Conservation (phyloP, 2,113 vertebrate species). For the Strigops habroptila region DNA sequence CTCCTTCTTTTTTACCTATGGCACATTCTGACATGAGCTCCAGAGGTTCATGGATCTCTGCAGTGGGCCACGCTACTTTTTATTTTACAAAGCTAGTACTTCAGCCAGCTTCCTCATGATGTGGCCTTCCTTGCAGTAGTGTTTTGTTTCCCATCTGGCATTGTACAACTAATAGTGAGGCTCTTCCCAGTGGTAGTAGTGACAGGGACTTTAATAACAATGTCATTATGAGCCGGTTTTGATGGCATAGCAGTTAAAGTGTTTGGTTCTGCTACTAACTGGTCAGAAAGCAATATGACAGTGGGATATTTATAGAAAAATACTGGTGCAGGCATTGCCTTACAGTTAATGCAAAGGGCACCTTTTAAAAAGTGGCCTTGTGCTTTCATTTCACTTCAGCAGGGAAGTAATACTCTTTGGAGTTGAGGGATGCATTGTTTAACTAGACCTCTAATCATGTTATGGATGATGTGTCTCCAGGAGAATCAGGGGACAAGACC, state of each 20-base stretch:
- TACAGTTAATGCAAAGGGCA: conserved; percentile 44
- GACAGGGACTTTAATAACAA: not conserved
- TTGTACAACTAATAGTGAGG: not conserved
- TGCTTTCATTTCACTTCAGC: conserved; percentile 57
- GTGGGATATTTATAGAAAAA: conserved; percentile 50
- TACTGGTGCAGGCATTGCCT: conserved; percentile 11
- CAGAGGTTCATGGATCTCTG: not conserved
- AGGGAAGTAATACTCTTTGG: conserved; percentile 44
- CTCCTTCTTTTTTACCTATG: not conserved
- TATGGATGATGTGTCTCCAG: conserved; percentile 68
- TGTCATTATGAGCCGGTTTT: not conserved
- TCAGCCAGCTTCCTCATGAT: not conserved
- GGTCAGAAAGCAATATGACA: conserved; percentile 32
- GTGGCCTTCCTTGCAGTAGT: not conserved
- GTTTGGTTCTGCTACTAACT: not conserved
- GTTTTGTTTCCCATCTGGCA: not conserved
- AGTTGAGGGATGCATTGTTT: conserved; percentile 55
- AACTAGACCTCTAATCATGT: conserved; percentile 58
- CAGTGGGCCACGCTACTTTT: not conserved
- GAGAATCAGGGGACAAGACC: conserved; percentile 67
- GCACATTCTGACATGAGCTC: not conserved
- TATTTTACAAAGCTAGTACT: not conserved
- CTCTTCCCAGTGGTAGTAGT: not conserved
- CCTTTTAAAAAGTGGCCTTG: conserved; percentile 51
- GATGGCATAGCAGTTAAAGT: not conserved